Evolutionary conservation across 2,113 vertebrate genomes (phyloP).

Genomic region (Barbus barbus): DNA sequence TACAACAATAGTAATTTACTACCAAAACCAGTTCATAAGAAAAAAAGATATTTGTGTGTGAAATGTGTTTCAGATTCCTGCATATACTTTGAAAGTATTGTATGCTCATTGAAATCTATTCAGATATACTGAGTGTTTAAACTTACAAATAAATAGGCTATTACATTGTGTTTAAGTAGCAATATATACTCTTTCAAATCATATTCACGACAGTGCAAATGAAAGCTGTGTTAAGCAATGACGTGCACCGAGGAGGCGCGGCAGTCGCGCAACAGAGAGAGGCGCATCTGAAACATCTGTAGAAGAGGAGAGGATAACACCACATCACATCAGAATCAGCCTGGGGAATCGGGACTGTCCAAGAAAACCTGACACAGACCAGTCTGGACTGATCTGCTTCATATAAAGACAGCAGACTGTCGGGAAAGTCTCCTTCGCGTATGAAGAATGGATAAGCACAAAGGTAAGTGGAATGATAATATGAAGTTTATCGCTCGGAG

Average conservation of each 20-base stretch:
- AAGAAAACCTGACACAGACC: not conserved
- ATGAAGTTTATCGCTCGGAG: too few species aligned
- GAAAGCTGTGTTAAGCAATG: not conserved
- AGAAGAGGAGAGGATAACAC: slow-evolving; percentile 22
- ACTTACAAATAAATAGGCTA: too few species aligned
- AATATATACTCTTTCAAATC: not conserved
- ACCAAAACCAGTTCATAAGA: not conserved
- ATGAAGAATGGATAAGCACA: slow-evolving; percentile 77
- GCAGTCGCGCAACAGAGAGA: not conserved
- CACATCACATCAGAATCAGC: slow-evolving; percentile 7
- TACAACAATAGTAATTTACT: not conserved
- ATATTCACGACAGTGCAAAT: not conserved
- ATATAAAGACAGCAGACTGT: not conserved
- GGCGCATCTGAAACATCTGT: slow-evolving; percentile 11
- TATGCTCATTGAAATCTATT: not conserved
- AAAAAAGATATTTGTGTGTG: not conserved
- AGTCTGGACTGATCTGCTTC: slow-evolving; percentile 10
- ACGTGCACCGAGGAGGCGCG: slow-evolving; percentile 42
- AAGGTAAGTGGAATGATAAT: slow-evolving; percentile 66
- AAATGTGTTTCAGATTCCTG: not conserved
- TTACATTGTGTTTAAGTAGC: too few species aligned
- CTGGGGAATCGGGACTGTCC: not conserved
- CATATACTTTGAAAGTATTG: not conserved
- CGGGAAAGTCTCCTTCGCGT: slow-evolving; percentile 16
- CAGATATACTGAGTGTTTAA: not conserved